Base-by-base conservation (phyloP, 64 coral and sea anemone species). In the Stylophora pistillata region DNA sequence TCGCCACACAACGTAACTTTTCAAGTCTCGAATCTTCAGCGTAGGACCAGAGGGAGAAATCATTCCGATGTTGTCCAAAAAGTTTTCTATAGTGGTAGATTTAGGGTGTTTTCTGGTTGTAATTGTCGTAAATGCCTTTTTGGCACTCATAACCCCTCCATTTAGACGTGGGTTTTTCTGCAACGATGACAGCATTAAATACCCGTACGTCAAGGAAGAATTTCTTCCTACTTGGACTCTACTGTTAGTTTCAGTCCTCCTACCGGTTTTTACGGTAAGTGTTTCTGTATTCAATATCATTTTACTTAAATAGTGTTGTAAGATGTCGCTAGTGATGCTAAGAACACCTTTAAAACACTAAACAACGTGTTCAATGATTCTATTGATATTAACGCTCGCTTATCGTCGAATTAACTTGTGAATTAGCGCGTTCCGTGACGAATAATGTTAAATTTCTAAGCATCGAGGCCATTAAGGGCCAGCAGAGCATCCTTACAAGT, bases 131-230 rank as follows among this genome's bases (percentile, higher is more conserved):
- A 70, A 63, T 37, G 80, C 80, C 20, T 62, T 84, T 14, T 53
- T 84, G 32, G 80, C 60, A 21, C 33, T 84, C 20, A 62, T 84
- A 0, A 84, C 86, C 63, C 81, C 56, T 56, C 81, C 89, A 4
- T 91, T 76, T 3, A 85, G 72, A 27, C 79, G 89, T 25, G 89
- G 89, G 3, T 91, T 91, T 26, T 91, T 91, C 16, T 91, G 89
- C 17, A 54, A 91, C 16, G 89, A 91, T 30, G 82, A 85, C 13
- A 76, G 79, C 13, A 91, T 91, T 55, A 76, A 80, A 83, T 85
- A 91, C 73, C 89, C 89, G 15, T 78, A 54, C 56, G 27, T 13
- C 13, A n/a, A 21, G 0, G 23, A 64, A 14, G 89, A 91, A 29
- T 52, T 25, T 14, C 26, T 83, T 25, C 68, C 78, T 0, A 74